Percentiles rank a stretch among this genome's conserved stretches.
Evolutionary conservation across 2,888 invertebrate species (phyloP).

Genomic region (Bombylius major): DNA sequence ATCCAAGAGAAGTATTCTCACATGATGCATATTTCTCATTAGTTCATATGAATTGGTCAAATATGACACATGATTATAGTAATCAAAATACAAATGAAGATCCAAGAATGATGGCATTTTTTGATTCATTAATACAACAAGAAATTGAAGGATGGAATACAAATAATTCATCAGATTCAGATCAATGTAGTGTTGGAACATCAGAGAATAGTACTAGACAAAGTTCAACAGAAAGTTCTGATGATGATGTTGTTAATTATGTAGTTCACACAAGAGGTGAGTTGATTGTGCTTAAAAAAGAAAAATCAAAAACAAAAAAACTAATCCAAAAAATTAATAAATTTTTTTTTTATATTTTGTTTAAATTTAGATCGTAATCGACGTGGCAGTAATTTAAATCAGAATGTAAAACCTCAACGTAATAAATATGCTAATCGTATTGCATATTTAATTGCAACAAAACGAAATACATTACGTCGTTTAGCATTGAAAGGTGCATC

Average conservation of each 20-base stretch:
- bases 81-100: slow-evolving; percentile 81
- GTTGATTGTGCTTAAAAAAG: not conserved
- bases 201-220: slow-evolving; percentile 21
- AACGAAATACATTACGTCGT: slow-evolving; percentile 52
- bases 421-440: slow-evolving; percentile 51
- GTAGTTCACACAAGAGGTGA: slow-evolving; percentile 10
- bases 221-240: slow-evolving; percentile 28
- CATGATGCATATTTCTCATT: slow-evolving; percentile 74
- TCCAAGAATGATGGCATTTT: slow-evolving; percentile 93
- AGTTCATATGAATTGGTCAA: slow-evolving; percentile 64
- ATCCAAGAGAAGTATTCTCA: slow-evolving; percentile 56
- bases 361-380: slow-evolving; percentile 32
- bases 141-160: slow-evolving; percentile 72
- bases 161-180: slow-evolving; percentile 36
- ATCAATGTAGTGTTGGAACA: slow-evolving; percentile 17
- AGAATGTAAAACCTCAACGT: slow-evolving; percentile 23
- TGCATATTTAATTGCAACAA: slow-evolving; percentile 59
- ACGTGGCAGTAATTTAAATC: slow-evolving; percentile 20
- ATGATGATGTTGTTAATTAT: slow-evolving; percentile 13
- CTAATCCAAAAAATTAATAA: too few relatives aligned
- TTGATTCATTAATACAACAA: slow-evolving; percentile 82
- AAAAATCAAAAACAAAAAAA: not conserved
- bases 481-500: slow-evolving; percentile 45
- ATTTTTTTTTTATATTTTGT: too few relatives aligned
- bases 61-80: slow-evolving; percentile 78